Percentiles rank a stretch among this genome's conserved stretches.
Conservation (phyloP, 2,797 vertebrate genomes). For the Sparus aurata region DNA sequence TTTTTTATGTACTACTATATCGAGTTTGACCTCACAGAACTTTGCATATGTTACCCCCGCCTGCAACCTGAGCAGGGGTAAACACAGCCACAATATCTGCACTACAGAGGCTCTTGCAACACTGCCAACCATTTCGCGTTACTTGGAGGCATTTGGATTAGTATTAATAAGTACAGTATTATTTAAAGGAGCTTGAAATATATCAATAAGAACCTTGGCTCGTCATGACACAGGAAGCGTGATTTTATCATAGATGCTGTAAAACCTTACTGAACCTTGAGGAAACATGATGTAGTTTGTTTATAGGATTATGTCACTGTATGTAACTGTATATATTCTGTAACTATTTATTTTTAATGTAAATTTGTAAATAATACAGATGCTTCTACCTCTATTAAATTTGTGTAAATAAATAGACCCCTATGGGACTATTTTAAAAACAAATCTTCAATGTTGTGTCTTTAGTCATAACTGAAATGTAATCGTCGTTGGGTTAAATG, state of each 20-base stretch:
- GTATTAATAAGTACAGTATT: slow-evolving; percentile 2
- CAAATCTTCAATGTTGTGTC: not conserved
- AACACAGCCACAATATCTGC: no score
- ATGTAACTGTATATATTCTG: slow-evolving; percentile 70
- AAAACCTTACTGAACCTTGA: slow-evolving; percentile 4
- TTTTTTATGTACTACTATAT: not conserved
- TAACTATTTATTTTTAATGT: slow-evolving; percentile 70
- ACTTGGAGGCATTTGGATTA: slow-evolving; percentile 7
- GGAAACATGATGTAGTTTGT: slow-evolving; percentile 18
- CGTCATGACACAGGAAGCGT: not conserved
- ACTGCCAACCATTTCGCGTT: not conserved
- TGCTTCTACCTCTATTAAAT: slow-evolving; percentile 47
- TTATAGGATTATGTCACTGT: slow-evolving; percentile 40
- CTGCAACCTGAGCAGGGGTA: not conserved
- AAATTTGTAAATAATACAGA: slow-evolving; percentile 75
- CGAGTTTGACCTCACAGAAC: not conserved
- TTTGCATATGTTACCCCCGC: not conserved
- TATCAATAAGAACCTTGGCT: slow-evolving; percentile 7
- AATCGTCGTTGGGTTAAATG: not conserved
- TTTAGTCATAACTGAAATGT: not conserved
- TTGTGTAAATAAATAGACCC: slow-evolving; percentile 65
- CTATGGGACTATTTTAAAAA: slow-evolving; percentile 34
- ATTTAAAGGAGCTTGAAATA: slow-evolving; percentile 3
- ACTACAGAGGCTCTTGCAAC: not conserved
- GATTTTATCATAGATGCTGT: not conserved